Base-by-base conservation (phyloP, 2,888 invertebrate genomes). In the Acrobasis repandana region DNA sequence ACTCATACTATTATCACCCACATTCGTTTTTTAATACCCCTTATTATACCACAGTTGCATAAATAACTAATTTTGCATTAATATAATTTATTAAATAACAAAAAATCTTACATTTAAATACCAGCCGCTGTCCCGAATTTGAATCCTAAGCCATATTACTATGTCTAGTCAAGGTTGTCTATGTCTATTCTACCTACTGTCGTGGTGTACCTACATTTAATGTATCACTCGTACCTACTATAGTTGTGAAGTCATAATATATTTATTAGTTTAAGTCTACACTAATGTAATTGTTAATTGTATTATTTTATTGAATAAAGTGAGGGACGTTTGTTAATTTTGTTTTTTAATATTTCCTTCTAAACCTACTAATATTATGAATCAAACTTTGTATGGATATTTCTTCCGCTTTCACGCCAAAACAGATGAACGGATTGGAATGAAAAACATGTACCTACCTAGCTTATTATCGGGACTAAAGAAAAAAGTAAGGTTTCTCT, bases 231-330 rank as follows among this genome's bases (percentile, higher is more conserved):
- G n/a, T 43, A 43, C n/a, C 2, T 43, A 43, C 38, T 14, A 11
- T 38, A 38, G 38, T 38, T 38, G 38, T 14, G 38, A 38, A 38
- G 38, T 10, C 43, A 43, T 43, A 14, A 43, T 14, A 43, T 43
- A 43, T n/a, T 43, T 43, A 43, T 43, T 43, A 43, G 43, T 14
- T 43, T 43, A 43, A 43, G 43, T n/a, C 14, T n/a, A 43, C 43
- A 43, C 43, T 11, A n/a, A 61, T 69, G 61, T 65, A 64, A 60
- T 57, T 64, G 72, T 69, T 64, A 67, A 66, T 65, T 65, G 63
- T 63, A 65, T 71, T 71, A 61, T 63, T 70, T 71, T 72, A 71
- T 65, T 66, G 56, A 75, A 74, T 72, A 75, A 73, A 74, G 63
- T 71, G 57, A 63, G 61, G 52, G 64, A 66, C 68, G 47, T 33